phyloP scores from a whole-genome alignment of 2,888 invertebrate species.

The Drosophila eohydei region DNA sequence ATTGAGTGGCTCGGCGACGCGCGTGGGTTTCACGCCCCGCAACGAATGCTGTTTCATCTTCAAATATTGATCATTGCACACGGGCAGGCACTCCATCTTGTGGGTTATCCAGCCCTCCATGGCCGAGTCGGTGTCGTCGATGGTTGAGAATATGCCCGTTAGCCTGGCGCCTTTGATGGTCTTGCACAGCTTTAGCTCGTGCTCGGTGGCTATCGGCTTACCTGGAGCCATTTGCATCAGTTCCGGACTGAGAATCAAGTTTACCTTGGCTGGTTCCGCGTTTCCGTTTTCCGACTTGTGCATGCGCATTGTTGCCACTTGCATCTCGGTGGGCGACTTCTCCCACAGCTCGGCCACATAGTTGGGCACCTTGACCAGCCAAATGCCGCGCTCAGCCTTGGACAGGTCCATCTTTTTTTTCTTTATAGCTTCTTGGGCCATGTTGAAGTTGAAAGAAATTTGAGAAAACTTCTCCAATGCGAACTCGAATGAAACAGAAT shows the following conservation, averaged over 20 bases:
- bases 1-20: conserved; percentile 16
- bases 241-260: conserved; percentile 11
- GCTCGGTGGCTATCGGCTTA: conserved; percentile 9
- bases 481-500: neutral
- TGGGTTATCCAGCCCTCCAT: conserved; percentile 27
- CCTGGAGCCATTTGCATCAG: conserved; percentile 13
- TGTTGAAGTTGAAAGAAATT: neutral
- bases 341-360: conserved; percentile 35
- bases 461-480: neutral
- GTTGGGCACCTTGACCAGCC: conserved; percentile 42
- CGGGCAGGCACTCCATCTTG: conserved; percentile 37
- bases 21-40: neutral
- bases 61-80: conserved; percentile 28
- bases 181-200: conserved; percentile 25
- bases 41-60: conserved; percentile 26
- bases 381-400: neutral
- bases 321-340: conserved; percentile 25
- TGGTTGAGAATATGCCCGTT: conserved; percentile 26
- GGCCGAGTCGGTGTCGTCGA: neutral
- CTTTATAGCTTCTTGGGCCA: conserved; percentile 7
- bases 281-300: neutral
- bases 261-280: conserved; percentile 16
- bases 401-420: conserved; percentile 23
- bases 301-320: conserved; percentile 34
- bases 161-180: neutral